These are phyloP conservation scores for Eristalinus sepulchralis DNA, from an alignment of 2,888 invertebrate species.

Conservation along the genomic window DNA sequence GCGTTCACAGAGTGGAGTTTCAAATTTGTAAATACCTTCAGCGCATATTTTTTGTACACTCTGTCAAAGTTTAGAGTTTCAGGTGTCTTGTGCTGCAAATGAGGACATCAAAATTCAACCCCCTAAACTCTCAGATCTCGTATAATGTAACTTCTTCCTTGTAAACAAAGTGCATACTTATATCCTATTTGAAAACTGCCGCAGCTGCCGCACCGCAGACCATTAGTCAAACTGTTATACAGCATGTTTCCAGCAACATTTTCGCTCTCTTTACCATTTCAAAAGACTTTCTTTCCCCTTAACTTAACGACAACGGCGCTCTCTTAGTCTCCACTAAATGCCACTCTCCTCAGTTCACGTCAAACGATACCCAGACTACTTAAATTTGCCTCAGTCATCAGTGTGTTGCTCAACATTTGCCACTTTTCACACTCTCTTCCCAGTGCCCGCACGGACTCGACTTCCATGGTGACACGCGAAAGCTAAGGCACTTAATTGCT, in stretches of 20 bases:
- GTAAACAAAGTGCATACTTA: too few species aligned
- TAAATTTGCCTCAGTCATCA: neutral
- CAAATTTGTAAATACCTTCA: too few species aligned
- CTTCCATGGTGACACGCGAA: neutral
- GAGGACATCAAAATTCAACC: too few species aligned
- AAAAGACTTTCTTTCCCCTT: neutral
- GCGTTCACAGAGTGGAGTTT: too few species aligned
- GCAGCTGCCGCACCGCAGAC: too few species aligned
- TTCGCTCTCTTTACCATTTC: neutral
- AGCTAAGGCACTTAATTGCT: slow-evolving; percentile 11
- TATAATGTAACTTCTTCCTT: too few species aligned
- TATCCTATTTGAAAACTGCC: too few species aligned
- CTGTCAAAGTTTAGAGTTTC: too few species aligned
- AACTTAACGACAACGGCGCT: neutral
- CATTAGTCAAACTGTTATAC: slow-evolving; percentile 43
- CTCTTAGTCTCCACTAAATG: neutral
- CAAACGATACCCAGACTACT: neutral
- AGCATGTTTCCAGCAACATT: slow-evolving; percentile 25
- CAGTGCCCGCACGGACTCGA: neutral
- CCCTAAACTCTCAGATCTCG: too few species aligned
- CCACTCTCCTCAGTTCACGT: too few species aligned
- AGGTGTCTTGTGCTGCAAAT: too few species aligned
- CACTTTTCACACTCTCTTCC: neutral
- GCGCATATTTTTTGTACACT: too few species aligned
- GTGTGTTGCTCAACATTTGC: neutral